Conservation (phyloP, 2,797 vertebrate species). For the Rhinatrema bivittatum region DNA sequence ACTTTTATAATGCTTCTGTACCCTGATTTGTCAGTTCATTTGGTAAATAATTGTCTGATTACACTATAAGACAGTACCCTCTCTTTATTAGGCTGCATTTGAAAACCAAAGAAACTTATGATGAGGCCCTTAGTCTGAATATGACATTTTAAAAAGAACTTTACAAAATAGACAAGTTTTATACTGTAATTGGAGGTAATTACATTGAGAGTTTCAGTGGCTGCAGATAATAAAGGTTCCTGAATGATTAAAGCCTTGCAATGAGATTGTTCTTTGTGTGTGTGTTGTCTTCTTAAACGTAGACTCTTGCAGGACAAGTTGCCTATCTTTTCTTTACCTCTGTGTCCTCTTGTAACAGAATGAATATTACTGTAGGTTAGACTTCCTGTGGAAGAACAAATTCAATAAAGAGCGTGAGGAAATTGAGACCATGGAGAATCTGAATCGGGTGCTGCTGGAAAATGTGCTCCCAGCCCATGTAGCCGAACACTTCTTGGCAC, state of each 20-base stretch:
- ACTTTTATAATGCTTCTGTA: no score
- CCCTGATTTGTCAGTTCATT: no score
- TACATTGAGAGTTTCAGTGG: no score
- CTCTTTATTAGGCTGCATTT: no score
- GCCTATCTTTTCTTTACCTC: conserved; percentile 91
- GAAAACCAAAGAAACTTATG: no score
- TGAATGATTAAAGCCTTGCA: background rate
- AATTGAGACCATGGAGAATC: conserved; percentile 98
- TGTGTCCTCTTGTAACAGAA: conserved; percentile 89
- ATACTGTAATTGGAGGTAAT: no score
- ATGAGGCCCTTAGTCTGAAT: no score
- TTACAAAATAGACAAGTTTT: no score
- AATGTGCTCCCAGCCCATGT: conserved; percentile 92
- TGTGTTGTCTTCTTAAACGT: conserved; percentile 52
- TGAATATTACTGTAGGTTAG: conserved; percentile 87
- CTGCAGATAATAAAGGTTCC: no score
- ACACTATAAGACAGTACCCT: no score
- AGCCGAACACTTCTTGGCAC: conserved; percentile 89
- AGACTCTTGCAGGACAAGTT: conserved; percentile 59
- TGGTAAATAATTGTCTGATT: no score
- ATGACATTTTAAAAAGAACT: no score
- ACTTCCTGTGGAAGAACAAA: conserved; percentile 98
- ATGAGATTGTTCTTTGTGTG: conserved; percentile 11
- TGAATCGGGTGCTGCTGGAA: conserved; percentile 91
- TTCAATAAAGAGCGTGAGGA: conserved; percentile 98